Evolutionary conservation across 2,888 invertebrate genomes (phyloP), one percentile per base, ranked within the genome.

Genomic region (Caenorhabditis panamensis): DNA sequence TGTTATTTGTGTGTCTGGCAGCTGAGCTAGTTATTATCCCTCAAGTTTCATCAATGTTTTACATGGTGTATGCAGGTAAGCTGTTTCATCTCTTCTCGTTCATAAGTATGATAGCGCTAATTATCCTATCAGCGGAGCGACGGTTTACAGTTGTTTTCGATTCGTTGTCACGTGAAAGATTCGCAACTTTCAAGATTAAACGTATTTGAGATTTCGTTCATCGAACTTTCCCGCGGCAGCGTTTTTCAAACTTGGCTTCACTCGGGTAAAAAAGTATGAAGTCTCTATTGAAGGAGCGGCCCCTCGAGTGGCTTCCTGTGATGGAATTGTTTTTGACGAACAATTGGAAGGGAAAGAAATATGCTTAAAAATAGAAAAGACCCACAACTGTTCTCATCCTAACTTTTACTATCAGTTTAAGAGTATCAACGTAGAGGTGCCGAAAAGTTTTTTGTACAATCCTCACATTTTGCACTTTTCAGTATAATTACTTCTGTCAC

Each of bases 31-130:
- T 84, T 20, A 84, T 83, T 24, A 54, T 87, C 4, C 67, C 82
- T 2, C 82, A 83, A 26, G 82, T 85, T 9, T 78, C 83, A 4
- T 82, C 84, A 9, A 84, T 84, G 79, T 82, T 86, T 41, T 87
- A 86, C 68, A 85, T 86, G 85, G 81, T 86, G 41, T 87, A 83
- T 77, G 84, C 87, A 53, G 86, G 87, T 86, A 37, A 41, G 66
- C 6, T 36, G 5, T 36, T 36, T 36, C 36, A 36, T 36, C 36
- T n/a, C n/a, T n/a, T n/a, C n/a, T n/a, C n/a, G n/a, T n/a, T n/a
- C n/a, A n/a, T n/a, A n/a, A n/a, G n/a, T n/a, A n/a, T n/a, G n/a
- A n/a, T n/a, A n/a, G n/a, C n/a, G n/a, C n/a, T n/a, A n/a, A n/a
- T n/a, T n/a, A n/a, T n/a, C n/a, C n/a, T n/a, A n/a, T n/a, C n/a